Percentiles rank a stretch among this genome's conserved stretches.
phyloP scores from a whole-genome alignment of 2,113 vertebrate genomes.

The Perca schrenkii region DNA sequence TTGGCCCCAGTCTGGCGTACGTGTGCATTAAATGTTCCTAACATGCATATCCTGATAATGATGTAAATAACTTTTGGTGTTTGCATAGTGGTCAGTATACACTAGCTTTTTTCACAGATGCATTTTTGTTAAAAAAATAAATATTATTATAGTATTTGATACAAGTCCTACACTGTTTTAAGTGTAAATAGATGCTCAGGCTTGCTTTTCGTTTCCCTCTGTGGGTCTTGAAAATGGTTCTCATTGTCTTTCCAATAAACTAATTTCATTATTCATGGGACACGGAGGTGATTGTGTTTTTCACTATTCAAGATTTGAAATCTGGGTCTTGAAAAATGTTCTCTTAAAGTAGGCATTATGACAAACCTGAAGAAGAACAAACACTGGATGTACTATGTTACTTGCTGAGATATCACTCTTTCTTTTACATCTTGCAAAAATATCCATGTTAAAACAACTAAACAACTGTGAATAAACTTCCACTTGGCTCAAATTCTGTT shows the following conservation, averaged over 20 bases:
- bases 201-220: conserved; percentile 31
- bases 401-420: conserved; percentile 12
- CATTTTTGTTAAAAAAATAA: conserved; percentile 42
- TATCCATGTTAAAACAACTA: conserved; percentile 31
- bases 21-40: conserved; percentile 11
- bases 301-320: not conserved
- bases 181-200: conserved; percentile 70
- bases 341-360: not conserved
- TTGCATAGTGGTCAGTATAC: conserved; percentile 6
- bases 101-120: conserved; percentile 37
- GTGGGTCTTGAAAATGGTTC: conserved; percentile 26
- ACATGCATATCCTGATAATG: conserved; percentile 26
- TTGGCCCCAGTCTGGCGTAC: conserved; percentile 13
- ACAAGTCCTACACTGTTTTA: conserved; percentile 78
- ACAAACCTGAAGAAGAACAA: not conserved
- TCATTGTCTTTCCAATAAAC: conserved; percentile 50
- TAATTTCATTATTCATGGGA: conserved; percentile 20
- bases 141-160: conserved; percentile 40
- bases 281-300: not conserved
- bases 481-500: conserved; percentile 40
- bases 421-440: conserved; percentile 20
- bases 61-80: conserved; percentile 55
- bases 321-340: not conserved
- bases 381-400: conserved; percentile 23
- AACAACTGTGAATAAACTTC: conserved; percentile 41